phyloP scores from a whole-genome alignment of 2,888 invertebrate species.

The Eurois occulta region DNA sequence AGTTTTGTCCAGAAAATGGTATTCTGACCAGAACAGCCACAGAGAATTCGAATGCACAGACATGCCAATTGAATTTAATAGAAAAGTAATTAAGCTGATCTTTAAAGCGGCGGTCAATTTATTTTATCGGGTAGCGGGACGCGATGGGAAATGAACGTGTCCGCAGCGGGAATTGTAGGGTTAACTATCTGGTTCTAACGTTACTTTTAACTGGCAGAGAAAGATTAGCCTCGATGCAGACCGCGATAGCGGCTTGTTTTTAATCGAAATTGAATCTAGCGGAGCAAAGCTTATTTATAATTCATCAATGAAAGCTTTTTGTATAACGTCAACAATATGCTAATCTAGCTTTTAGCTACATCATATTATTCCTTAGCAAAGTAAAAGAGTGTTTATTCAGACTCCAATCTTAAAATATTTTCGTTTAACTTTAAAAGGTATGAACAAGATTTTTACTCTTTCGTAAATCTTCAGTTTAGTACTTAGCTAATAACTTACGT shows the following conservation, averaged over 20 bases:
- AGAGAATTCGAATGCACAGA: slow-evolving; percentile 33
- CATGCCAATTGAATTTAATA: slow-evolving; percentile 59
- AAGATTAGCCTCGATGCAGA: slow-evolving; percentile 58
- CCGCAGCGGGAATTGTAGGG: slow-evolving; percentile 54
- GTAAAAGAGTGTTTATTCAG: slow-evolving; percentile 8
- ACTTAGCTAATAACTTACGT: slow-evolving; percentile 43
- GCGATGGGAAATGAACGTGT: slow-evolving; percentile 63
- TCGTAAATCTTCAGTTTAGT: slow-evolving; percentile 31
- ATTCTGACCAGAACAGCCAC: slow-evolving; percentile 30
- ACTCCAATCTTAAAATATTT: slow-evolving; percentile 34
- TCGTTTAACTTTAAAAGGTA: slow-evolving; percentile 20
- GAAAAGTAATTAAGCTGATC: slow-evolving; percentile 69
- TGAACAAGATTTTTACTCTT: slow-evolving; percentile 28
- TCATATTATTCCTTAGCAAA: background rate
- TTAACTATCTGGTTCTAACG: slow-evolving; percentile 62
- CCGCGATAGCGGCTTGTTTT: slow-evolving; percentile 49
- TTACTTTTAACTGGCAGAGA: slow-evolving; percentile 61
- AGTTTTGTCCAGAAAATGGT: slow-evolving; percentile 33
- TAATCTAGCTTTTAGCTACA: slow-evolving; percentile 23
- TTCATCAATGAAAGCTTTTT: slow-evolving; percentile 1
- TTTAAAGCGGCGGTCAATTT: slow-evolving; percentile 67
- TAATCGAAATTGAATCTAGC: slow-evolving; percentile 61
- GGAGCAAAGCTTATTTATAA: slow-evolving; percentile 7
- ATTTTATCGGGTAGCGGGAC: slow-evolving; percentile 63
- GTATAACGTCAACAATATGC: background rate